Percentiles rank a stretch among this genome's conserved stretches.
Evolutionary conservation across 1,140 invertebrate genomes (phyloP).

Genomic region (Sesamia nonagrioides): DNA sequence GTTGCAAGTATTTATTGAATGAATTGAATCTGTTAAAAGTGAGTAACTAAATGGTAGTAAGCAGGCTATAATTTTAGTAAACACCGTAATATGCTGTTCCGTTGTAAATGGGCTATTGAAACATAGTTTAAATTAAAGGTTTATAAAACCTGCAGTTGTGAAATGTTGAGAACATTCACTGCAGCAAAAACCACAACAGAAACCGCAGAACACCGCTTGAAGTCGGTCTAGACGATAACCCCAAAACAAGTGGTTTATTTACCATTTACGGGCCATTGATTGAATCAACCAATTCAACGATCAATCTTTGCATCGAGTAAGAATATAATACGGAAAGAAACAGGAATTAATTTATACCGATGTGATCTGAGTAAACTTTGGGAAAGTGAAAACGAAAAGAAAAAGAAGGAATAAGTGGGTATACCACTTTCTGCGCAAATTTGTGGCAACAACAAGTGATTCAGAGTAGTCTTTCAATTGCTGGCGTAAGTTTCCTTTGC

Average conservation of each 20-base stretch:
- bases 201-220: background rate
- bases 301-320: background rate
- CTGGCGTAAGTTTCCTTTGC: slow-evolving; percentile 51
- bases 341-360: background rate
- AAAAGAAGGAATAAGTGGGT: background rate
- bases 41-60: too few species aligned
- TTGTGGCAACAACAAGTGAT: background rate
- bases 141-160: background rate
- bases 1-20: background rate
- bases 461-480: slow-evolving; percentile 44
- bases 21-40: background rate
- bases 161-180: background rate
- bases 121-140: background rate
- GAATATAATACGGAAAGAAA: background rate
- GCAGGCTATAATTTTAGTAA: background rate
- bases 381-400: background rate
- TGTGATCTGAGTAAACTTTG: background rate
- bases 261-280: background rate
- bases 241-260: background rate
- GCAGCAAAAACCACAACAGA: background rate
- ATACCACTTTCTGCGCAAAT: background rate
- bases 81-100: background rate
- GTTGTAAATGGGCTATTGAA: background rate
- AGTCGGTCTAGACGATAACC: background rate
- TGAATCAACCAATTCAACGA: slow-evolving; percentile 13